These are phyloP conservation scores for Phyllopteryx taeniolatus DNA, from an alignment of 2,113 vertebrate species.

Conservation along the genomic window DNA sequence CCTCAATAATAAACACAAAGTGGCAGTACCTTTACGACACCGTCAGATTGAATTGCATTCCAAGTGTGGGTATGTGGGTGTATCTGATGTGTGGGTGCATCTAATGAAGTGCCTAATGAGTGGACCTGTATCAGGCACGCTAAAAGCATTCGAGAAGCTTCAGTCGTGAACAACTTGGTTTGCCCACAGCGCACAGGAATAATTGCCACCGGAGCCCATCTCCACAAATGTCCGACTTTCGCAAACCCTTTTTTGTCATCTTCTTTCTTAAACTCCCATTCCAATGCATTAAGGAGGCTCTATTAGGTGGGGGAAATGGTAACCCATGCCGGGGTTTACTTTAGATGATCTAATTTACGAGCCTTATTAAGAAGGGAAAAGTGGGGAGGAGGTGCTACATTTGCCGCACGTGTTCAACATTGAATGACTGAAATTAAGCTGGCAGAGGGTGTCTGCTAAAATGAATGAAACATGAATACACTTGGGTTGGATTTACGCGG, in stretches of 20 bases:
- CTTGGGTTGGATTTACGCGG: background rate
- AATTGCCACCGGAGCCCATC: conserved; percentile 43
- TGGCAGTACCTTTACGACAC: background rate
- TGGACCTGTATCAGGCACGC: background rate
- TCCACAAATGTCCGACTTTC: conserved; percentile 41
- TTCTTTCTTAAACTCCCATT: background rate
- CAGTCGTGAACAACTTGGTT: conserved; percentile 24
- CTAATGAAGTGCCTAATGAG: conserved; percentile 1
- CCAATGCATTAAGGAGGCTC: background rate
- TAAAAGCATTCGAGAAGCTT: conserved; percentile 7
- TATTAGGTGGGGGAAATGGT: background rate
- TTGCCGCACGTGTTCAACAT: background rate
- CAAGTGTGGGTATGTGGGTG: background rate
- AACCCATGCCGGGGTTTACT: background rate
- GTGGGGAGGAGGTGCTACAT: background rate
- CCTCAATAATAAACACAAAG: background rate
- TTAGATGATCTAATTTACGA: background rate
- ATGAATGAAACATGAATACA: background rate
- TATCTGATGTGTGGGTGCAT: background rate
- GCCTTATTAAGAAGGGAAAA: background rate
- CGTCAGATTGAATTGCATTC: background rate
- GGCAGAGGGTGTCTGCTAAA: background rate
- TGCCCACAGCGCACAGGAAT: conserved; percentile 43
- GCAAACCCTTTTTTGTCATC: conserved; percentile 30
- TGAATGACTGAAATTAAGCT: background rate